Percentiles rank a stretch among this genome's conserved stretches.
Conservation (phyloP, 2,113 vertebrate genomes). For the Origma solitaria region DNA sequence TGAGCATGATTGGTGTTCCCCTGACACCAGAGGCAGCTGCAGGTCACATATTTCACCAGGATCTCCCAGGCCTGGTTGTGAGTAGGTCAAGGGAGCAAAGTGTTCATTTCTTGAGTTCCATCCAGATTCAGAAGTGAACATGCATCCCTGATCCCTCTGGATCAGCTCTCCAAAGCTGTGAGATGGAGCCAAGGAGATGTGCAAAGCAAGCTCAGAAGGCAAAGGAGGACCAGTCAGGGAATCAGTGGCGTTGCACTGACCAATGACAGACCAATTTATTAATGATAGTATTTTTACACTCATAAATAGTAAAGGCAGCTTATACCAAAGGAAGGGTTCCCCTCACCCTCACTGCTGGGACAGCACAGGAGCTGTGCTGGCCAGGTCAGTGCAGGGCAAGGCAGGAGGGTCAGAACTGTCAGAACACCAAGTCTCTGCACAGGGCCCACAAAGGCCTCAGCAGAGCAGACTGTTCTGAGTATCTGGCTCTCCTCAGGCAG, state of each 20-base stretch:
- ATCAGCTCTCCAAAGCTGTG: not conserved
- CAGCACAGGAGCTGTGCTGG: not conserved
- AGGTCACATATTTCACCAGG: not conserved
- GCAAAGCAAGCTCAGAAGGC: not conserved
- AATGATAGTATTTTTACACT: constrained; percentile 41
- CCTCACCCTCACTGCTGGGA: not conserved
- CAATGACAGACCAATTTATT: constrained; percentile 50
- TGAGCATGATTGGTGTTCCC: no score
- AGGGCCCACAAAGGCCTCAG: not conserved
- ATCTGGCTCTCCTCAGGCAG: constrained; percentile 5
- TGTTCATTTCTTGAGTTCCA: not conserved
- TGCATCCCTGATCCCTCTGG: not conserved
- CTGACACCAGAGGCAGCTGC: not conserved
- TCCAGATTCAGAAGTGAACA: not conserved
- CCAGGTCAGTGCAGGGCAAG: not conserved
- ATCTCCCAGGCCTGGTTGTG: not conserved
- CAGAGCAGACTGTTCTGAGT: not conserved
- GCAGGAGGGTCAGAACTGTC: not conserved
- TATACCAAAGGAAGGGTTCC: not conserved
- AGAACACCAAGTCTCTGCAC: not conserved
- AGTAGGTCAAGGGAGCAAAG: not conserved
- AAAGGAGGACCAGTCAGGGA: not conserved
- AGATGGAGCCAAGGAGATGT: not conserved
- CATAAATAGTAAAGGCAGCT: constrained; percentile 56
- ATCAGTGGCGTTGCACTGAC: not conserved